Percentiles rank a stretch among this genome's conserved stretches.
These are phyloP conservation scores for Oikopleura vanhoeffeni DNA, from an alignment of 23 tunicate species.

Conservation along the genomic window DNA sequence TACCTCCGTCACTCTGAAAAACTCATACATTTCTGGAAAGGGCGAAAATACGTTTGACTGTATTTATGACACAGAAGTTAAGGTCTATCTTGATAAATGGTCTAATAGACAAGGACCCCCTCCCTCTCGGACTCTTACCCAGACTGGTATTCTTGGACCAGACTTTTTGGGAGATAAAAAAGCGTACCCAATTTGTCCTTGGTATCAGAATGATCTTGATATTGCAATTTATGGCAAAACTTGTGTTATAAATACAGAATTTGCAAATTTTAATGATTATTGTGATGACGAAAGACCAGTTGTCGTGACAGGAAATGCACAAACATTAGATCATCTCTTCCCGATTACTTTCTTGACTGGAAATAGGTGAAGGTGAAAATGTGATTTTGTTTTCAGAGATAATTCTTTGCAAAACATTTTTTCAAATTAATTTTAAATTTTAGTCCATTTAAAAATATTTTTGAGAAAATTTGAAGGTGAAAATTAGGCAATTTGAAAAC, in stretches of 20 bases:
- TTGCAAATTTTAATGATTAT: not conserved
- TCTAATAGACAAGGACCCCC: not conserved
- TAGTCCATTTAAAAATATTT: too few relatives aligned
- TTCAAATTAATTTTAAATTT: too few relatives aligned
- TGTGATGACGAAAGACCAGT: not conserved
- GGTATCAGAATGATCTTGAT: not conserved
- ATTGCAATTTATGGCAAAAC: not conserved
- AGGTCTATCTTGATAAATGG: not conserved
- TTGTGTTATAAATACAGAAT: not conserved
- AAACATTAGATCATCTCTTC: not conserved
- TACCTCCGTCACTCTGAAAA: not conserved
- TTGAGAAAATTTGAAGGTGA: too few relatives aligned
- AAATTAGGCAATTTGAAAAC: too few relatives aligned
- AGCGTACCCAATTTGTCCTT: not conserved
- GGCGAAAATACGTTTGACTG: not conserved
- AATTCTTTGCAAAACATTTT: too few relatives aligned
- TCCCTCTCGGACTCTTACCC: not conserved
- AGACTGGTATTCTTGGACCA: not conserved
- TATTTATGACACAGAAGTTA: not conserved
- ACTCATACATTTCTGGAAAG: conserved; percentile 1
- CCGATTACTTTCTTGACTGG: not conserved
- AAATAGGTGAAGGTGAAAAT: too few relatives aligned
- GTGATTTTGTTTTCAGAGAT: too few relatives aligned
- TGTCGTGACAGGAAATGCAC: not conserved
- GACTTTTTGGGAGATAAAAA: not conserved